Evolutionary conservation across 2,797 vertebrate genomes (phyloP).

Genomic region (Gymnothorax javanicus): DNA sequence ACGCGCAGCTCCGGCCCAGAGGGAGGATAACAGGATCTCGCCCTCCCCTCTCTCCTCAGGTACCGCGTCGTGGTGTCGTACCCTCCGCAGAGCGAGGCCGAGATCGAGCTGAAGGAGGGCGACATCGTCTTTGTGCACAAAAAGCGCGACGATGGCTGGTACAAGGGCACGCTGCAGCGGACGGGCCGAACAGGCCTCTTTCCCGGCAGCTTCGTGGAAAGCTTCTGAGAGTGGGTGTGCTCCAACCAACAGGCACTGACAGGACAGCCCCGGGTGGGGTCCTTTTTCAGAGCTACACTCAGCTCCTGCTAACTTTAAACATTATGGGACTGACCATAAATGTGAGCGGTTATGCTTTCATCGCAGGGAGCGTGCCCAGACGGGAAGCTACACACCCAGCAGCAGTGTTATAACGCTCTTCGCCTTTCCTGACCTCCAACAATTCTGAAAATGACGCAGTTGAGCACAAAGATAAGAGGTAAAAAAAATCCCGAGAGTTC

Average conservation of each 20-base stretch:
- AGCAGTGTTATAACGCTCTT: not conserved
- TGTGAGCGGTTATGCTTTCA: not conserved
- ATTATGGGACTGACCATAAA: not conserved
- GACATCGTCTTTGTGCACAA: conserved; percentile 98
- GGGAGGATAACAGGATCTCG: not conserved
- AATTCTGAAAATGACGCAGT: not conserved
- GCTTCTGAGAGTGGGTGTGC: conserved; percentile 66
- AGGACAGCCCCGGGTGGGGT: conserved; percentile 6
- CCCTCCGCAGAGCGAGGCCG: conserved; percentile 96
- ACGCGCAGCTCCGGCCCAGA: not conserved
- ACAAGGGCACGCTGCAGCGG: conserved; percentile 81
- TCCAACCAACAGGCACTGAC: not conserved
- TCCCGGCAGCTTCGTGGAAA: conserved; percentile 81
- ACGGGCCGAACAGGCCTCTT: conserved; percentile 80
- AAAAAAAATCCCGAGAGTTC: not conserved
- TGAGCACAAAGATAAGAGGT: not conserved
- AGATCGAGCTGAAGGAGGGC: conserved; percentile 98
- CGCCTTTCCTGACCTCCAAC: not conserved
- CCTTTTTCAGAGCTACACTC: not conserved
- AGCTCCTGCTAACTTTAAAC: not conserved
- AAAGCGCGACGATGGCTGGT: conserved; percentile 98
- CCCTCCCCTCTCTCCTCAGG: conserved; percentile 65
- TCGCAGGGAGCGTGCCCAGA: not conserved
- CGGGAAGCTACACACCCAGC: not conserved
- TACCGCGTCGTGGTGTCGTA: conserved; percentile 97